Evolutionary conservation across 2,113 vertebrate species (phyloP).

Genomic region (Eclectus roratus): DNA sequence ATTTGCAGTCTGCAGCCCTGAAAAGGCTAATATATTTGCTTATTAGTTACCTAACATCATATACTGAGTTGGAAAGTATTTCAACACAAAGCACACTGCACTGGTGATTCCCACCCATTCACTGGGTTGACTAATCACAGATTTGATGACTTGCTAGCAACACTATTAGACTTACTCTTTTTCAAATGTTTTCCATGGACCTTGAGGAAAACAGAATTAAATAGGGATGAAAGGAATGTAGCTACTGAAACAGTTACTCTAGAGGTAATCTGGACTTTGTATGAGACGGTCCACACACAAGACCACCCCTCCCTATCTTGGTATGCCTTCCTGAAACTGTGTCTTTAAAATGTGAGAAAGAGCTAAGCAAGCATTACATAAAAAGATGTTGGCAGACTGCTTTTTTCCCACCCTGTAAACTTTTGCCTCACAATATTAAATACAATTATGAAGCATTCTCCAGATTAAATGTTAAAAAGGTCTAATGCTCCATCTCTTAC

Average conservation of each 20-base stretch:
- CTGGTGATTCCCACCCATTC: neutral
- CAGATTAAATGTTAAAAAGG: constrained; percentile 59
- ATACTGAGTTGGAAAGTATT: neutral
- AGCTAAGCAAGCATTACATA: neutral
- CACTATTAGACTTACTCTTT: neutral
- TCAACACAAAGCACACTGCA: neutral
- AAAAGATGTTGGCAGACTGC: neutral
- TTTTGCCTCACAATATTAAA: constrained; percentile 37
- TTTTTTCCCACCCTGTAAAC: neutral
- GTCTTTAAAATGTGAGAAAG: constrained; percentile 16
- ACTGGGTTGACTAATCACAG: neutral
- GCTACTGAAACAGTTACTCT: neutral
- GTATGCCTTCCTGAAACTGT: neutral
- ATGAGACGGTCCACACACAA: neutral
- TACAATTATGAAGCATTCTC: constrained; percentile 37
- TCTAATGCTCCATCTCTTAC: constrained; percentile 26
- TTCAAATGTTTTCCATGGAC: neutral
- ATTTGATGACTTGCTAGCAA: neutral
- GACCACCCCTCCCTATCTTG: too few species aligned
- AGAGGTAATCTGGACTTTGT: neutral
- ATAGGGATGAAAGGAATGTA: neutral
- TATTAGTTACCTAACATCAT: neutral
- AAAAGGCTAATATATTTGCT: neutral
- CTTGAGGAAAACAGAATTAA: neutral
- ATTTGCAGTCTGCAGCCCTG: neutral